Percentiles rank a stretch among this genome's conserved stretches.
phyloP scores from a whole-genome alignment of 2,113 vertebrate species.

The Macrotus californicus region DNA sequence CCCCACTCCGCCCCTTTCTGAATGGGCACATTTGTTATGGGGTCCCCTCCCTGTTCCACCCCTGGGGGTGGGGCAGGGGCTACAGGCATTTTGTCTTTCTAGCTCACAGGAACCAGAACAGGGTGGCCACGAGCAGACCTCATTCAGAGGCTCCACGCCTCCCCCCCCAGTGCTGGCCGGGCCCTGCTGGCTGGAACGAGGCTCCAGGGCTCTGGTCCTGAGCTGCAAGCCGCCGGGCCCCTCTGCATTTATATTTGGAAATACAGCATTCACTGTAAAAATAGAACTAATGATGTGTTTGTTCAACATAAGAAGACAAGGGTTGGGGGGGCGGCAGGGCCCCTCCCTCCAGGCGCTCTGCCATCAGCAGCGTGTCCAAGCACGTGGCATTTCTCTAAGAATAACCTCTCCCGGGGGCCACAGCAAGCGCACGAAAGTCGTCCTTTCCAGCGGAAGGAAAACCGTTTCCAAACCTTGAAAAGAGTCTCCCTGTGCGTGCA shows the following conservation, averaged over 20 bases:
- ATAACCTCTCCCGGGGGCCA: constrained; percentile 30
- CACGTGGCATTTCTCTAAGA: constrained; percentile 49
- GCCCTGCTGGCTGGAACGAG: too few relatives aligned
- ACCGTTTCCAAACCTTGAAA: not conserved
- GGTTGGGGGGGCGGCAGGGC: constrained; percentile 2
- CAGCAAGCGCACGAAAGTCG: not conserved
- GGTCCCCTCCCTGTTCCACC: rapidly evolving
- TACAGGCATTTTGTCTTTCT: not conserved
- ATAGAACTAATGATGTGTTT: constrained; percentile 68
- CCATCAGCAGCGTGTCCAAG: constrained; percentile 13
- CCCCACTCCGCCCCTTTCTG: not conserved
- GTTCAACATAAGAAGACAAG: constrained; percentile 43
- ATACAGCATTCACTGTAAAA: constrained; percentile 56
- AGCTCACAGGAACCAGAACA: not conserved
- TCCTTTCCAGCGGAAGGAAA: constrained; percentile 24
- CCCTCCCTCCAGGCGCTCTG: not conserved
- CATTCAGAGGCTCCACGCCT: rapidly evolving
- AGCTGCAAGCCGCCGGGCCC: not conserved
- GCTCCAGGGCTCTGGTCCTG: not conserved
- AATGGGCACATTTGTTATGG: rapidly evolving
- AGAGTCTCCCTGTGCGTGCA: constrained; percentile 28
- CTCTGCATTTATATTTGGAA: constrained; percentile 44
- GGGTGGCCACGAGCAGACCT: rapidly evolving
- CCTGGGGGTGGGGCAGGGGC: not conserved
- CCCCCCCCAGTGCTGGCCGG: rapidly evolving